A percentile compares a stretch with the other conserved stretches of the same genome.
Evolutionary conservation across 2,888 invertebrate species (phyloP).

Genomic region (Lymantria dispar): DNA sequence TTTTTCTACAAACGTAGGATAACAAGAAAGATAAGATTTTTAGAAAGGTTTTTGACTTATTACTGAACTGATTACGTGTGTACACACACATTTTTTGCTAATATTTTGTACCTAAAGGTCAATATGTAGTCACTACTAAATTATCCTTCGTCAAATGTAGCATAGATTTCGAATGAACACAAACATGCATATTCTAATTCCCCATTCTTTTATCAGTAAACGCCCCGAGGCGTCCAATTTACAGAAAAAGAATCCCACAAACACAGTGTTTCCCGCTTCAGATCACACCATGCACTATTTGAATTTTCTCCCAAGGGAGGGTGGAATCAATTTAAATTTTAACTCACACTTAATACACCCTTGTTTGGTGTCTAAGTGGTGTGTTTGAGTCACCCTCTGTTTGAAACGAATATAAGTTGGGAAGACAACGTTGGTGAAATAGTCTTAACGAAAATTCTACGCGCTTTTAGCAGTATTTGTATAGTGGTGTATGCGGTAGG

Average conservation of each 20-base stretch:
- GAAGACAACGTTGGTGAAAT: conserved; percentile 61
- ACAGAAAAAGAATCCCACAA: conserved; percentile 78
- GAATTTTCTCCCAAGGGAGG: conserved; percentile 73
- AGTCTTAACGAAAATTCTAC: conserved; percentile 45
- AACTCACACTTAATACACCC: conserved; percentile 82
- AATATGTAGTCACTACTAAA: too few species aligned
- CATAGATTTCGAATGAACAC: conserved; percentile 50
- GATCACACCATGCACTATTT: conserved; percentile 80
- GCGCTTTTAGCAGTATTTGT: conserved; percentile 19
- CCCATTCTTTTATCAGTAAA: conserved; percentile 63
- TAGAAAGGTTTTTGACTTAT: too few species aligned
- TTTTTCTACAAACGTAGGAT: too few species aligned
- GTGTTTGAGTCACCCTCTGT: conserved; percentile 80
- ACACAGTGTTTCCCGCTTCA: conserved; percentile 71
- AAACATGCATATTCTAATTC: conserved; percentile 43
- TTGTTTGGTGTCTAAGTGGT: conserved; percentile 83
- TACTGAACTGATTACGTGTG: too few species aligned
- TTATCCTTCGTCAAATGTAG: conserved; percentile 59
- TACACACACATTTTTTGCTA: too few species aligned
- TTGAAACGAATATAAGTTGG: conserved; percentile 74
- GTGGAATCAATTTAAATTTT: conserved; percentile 82
- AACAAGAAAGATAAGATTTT: too few species aligned
- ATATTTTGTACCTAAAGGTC: too few species aligned
- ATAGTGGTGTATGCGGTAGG: conserved; percentile 6
- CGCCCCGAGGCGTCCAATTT: conserved; percentile 78